These are phyloP conservation scores for Avahi laniger DNA, from an alignment of 2,797 vertebrate genomes.

Conservation along the genomic window DNA sequence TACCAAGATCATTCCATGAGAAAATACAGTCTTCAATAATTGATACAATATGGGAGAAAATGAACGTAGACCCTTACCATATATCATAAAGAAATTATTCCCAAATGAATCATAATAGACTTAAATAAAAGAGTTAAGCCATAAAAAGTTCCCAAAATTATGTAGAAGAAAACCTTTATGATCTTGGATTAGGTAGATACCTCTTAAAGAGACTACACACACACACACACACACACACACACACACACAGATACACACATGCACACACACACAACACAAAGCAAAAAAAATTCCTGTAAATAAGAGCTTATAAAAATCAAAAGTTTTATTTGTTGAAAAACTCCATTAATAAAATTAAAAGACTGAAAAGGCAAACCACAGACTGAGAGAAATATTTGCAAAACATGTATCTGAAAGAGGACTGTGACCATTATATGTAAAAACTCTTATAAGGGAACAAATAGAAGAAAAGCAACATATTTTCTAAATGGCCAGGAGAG, in stretches of 20 bases:
- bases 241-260: no score
- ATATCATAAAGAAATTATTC: neutral
- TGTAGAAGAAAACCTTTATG: neutral
- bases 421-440: no score
- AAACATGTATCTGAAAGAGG: neutral
- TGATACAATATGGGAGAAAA: no score
- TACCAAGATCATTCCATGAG: neutral
- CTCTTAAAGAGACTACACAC: neutral
- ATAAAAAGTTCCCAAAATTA: neutral
- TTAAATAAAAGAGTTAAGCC: neutral
- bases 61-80: neutral
- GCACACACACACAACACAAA: neutral
- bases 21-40: neutral
- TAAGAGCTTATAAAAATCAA: neutral
- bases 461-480: neutral
- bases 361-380: neutral
- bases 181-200: neutral
- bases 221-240: no score
- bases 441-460: neutral
- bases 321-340: neutral
- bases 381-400: neutral
- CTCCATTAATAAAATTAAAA: neutral
- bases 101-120: neutral
- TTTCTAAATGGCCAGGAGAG: neutral
- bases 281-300: neutral